Conservation (phyloP, 2,113 vertebrate species). For the Gallinago paraguaiae region DNA sequence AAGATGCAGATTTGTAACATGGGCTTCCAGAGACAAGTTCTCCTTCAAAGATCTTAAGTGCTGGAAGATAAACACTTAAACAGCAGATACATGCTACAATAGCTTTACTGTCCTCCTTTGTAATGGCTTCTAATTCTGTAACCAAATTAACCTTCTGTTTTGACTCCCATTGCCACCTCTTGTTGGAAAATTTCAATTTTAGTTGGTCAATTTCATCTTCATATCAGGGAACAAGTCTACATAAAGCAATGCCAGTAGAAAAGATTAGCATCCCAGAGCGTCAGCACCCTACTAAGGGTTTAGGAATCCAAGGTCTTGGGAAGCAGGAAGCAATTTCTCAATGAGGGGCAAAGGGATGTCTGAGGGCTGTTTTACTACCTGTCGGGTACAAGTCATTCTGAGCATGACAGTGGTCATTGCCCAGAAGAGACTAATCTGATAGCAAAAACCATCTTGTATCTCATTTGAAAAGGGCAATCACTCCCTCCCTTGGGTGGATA, state of each 20-base stretch:
- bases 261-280: not conserved
- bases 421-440: not conserved
- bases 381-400: not conserved
- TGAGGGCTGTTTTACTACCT: not conserved
- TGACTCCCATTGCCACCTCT: not conserved
- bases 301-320: not conserved
- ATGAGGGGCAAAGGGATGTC: not conserved
- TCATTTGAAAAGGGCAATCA: not conserved
- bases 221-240: not conserved
- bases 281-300: not conserved
- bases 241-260: not conserved
- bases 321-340: not conserved
- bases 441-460: not conserved
- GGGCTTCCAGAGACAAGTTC: not conserved
- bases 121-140: not conserved
- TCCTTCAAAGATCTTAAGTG: not conserved
- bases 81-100: not conserved
- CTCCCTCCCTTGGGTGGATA: not conserved
- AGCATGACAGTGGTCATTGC: not conserved
- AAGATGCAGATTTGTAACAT: not conserved
- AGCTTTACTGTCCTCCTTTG: not conserved
- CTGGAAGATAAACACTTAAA: not conserved
- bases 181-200: not conserved
- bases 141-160: not conserved
- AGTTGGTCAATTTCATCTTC: not conserved